A percentile compares a stretch with the other conserved stretches of the same genome.
Conservation (phyloP, 2,888 invertebrate species). For the Campoletis raptor region DNA sequence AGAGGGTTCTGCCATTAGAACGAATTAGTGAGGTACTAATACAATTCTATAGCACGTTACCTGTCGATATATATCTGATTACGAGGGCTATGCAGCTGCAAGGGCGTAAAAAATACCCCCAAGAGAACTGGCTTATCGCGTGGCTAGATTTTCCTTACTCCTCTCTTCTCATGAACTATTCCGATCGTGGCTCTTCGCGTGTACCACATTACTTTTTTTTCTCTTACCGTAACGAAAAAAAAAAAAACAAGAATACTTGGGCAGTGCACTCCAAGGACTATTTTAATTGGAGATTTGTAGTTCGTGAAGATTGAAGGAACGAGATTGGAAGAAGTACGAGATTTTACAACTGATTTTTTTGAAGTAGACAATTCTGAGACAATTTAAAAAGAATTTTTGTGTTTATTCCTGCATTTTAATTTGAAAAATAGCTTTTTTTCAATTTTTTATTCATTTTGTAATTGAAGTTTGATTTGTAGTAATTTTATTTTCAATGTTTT, state of each 20-base stretch:
- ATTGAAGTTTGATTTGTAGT: neutral
- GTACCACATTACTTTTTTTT: constrained; percentile 15
- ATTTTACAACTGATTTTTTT: neutral
- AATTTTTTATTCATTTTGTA: neutral
- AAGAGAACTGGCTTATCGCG: constrained; percentile 51
- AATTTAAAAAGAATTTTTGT: neutral
- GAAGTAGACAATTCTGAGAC: neutral
- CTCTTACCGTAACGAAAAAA: neutral
- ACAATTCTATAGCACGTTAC: constrained; percentile 46
- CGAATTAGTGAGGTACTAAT: constrained; percentile 65
- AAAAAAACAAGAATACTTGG: neutral
- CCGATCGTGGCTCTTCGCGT: constrained; percentile 20
- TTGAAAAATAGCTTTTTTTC: neutral
- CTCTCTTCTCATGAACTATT: constrained; percentile 38
- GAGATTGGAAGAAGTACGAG: neutral
- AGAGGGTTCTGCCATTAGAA: constrained; percentile 55
- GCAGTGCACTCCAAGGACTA: neutral
- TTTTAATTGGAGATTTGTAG: constrained; percentile 40
- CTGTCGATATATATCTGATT: constrained; percentile 65
- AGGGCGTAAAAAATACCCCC: constrained; percentile 44
- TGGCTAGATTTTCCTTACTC: constrained; percentile 48
- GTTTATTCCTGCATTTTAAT: neutral
- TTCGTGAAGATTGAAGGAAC: neutral
- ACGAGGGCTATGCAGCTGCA: constrained; percentile 40
- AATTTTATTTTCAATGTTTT: too few species aligned